phyloP scores from a whole-genome alignment of 2,888 invertebrate genomes.

The Schrankia costaestrigalis region DNA sequence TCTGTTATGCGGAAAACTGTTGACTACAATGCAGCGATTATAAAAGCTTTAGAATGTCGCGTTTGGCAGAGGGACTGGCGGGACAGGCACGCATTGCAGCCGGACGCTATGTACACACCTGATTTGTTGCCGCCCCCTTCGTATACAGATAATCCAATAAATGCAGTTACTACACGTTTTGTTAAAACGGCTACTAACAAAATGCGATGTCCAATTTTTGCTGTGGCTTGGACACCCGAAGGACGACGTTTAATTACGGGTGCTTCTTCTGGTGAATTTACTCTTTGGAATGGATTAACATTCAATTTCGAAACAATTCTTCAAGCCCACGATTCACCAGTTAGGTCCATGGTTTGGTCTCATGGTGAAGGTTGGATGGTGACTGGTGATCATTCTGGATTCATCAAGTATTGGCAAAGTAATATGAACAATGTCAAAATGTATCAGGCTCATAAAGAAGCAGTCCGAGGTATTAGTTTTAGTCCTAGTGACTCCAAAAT shows the following conservation, averaged over 20 bases:
- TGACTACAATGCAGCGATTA: constrained; percentile 97
- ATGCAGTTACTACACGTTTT: constrained; percentile 96
- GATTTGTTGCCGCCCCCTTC: constrained; percentile 96
- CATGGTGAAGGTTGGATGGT: constrained; percentile 99
- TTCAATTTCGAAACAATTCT: constrained; percentile 99
- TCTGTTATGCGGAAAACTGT: constrained; percentile 98
- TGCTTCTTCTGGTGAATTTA: constrained; percentile 99
- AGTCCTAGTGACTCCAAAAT: constrained; percentile 99
- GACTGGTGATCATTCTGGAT: constrained; percentile 98
- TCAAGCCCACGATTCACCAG: constrained; percentile 99
- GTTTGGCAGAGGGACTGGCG: constrained; percentile 97
- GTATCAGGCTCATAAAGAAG: constrained; percentile 99
- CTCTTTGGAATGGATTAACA: constrained; percentile 99
- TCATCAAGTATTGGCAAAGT: constrained; percentile 99
- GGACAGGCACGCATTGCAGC: constrained; percentile 94
- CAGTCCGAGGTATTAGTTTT: constrained; percentile 99
- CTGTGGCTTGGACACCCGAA: constrained; percentile 99
- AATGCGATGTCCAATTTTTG: constrained; percentile 99
- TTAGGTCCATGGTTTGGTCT: constrained; percentile 99
- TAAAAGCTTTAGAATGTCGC: constrained; percentile 94
- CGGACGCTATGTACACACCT: constrained; percentile 96
- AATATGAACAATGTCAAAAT: constrained; percentile 99
- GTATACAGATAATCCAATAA: constrained; percentile 96
- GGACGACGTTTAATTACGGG: constrained; percentile 98
- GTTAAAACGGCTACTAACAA: constrained; percentile 99